phyloP scores from a whole-genome alignment of 2,113 vertebrate species.

The Lagopus leucura region DNA sequence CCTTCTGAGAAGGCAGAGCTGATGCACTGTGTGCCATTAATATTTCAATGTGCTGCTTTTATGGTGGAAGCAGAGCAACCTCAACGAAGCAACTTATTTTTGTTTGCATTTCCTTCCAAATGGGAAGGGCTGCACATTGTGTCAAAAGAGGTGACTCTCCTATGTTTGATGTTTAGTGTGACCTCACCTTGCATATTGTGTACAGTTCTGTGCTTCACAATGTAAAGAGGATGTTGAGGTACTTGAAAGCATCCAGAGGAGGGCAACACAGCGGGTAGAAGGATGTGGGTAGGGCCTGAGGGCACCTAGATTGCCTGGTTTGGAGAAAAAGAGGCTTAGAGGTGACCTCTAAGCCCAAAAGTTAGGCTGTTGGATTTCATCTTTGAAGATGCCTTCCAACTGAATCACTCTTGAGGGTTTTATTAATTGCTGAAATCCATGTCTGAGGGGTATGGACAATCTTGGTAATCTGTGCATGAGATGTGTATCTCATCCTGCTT shows the following conservation, averaged over 20 bases:
- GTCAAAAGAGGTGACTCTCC: not conserved
- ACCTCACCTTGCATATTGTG: not conserved
- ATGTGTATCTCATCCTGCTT: not conserved
- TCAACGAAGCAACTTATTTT: not conserved
- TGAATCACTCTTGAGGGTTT: not conserved
- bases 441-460: accelerated
- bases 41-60: not conserved
- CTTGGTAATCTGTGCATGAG: accelerated
- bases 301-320: too few relatives aligned
- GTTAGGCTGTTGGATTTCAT: not conserved
- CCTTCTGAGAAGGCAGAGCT: accelerated
- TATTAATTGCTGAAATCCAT: not conserved
- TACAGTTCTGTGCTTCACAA: not conserved
- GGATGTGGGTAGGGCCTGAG: not conserved
- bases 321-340: too few relatives aligned
- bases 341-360: not conserved
- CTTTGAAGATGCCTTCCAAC: not conserved
- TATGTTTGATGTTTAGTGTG: not conserved
- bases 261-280: not conserved
- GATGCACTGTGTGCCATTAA: accelerated
- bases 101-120: not conserved
- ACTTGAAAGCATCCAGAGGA: not conserved
- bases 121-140: accelerated
- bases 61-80: accelerated
- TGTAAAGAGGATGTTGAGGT: not conserved